Evolutionary conservation across 2,888 invertebrate species (phyloP), one percentile per base, ranked within the genome.

Genomic region (Hoplodrina blanda): DNA sequence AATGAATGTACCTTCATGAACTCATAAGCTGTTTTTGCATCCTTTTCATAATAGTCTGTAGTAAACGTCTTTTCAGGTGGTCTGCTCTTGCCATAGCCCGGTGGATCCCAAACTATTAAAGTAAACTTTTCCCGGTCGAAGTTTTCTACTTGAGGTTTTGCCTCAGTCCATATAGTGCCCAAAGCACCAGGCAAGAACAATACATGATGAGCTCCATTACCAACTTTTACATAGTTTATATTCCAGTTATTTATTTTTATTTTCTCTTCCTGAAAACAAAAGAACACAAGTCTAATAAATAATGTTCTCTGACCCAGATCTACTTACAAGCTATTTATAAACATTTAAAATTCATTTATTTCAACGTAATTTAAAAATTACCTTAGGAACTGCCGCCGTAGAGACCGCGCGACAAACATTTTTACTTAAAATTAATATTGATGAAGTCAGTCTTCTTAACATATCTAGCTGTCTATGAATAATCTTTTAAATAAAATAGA

Each of bases 1-100:
- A 4, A 44, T 13, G 44, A 17, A 17, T 4, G 10, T 84, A 95
- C 97, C 93, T 97, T 96, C 98, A 98, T 98, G 61, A 99, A 96
- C 66, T 97, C 92, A 76, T 96, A 94, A 17, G 98, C 98, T 76
- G 93, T 91, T 37, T 96, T 95, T 8, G 98, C 98, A 95, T 99
- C 99, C 76, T 96, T 96, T 68, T 97, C 96, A 84, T 97, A 97
- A 90, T 98, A 98, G 83, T 98, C 96, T 0, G 95, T 85, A 0
- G 96, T 94, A 88, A 98, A 98, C n/a, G 96, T 94, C 78, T 98
- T 96, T 33, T 97, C 94, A 0, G 98, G 98, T 0, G 98, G 98
- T 76, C 97, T 96, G 73, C 98, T 98, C 74, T 97, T 97, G 0
- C 99, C 99, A 93, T 98, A 98, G 0, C 99, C 99, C 0, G 98